These are phyloP conservation scores for Polietes domitor DNA, from an alignment of 2,888 invertebrate species.

Conservation along the genomic window DNA sequence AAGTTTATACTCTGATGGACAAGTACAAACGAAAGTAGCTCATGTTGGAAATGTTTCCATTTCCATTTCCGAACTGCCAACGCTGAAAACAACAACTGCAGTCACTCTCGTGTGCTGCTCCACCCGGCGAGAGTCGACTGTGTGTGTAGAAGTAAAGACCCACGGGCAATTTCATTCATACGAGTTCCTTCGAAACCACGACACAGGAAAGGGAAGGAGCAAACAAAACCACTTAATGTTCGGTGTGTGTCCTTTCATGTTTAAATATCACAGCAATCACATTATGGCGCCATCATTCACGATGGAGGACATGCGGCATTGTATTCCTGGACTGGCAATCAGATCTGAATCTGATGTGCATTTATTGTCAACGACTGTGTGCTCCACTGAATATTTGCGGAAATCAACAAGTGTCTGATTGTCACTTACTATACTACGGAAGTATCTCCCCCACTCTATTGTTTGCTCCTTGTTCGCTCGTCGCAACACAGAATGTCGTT, in stretches of 20 bases:
- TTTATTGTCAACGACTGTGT: background rate
- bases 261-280: background rate
- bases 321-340: background rate
- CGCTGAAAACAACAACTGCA: background rate
- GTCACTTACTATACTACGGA: background rate
- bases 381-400: background rate
- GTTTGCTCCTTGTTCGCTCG: background rate
- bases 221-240: background rate
- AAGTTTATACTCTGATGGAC: background rate
- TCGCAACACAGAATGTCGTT: background rate
- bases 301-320: background rate
- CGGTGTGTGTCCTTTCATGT: background rate
- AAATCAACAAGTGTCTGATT: conserved; percentile 3
- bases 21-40: background rate
- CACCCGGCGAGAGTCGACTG: background rate
- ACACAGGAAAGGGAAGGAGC: background rate
- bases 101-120: background rate
- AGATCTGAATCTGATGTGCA: background rate
- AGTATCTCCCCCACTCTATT: background rate
- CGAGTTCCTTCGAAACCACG: background rate
- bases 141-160: background rate
- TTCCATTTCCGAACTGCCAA: background rate
- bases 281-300: background rate
- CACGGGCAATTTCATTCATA: background rate
- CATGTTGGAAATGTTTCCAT: background rate